Evolutionary conservation across 2,888 invertebrate species (phyloP).

Genomic region (Synanthedon vespiformis): DNA sequence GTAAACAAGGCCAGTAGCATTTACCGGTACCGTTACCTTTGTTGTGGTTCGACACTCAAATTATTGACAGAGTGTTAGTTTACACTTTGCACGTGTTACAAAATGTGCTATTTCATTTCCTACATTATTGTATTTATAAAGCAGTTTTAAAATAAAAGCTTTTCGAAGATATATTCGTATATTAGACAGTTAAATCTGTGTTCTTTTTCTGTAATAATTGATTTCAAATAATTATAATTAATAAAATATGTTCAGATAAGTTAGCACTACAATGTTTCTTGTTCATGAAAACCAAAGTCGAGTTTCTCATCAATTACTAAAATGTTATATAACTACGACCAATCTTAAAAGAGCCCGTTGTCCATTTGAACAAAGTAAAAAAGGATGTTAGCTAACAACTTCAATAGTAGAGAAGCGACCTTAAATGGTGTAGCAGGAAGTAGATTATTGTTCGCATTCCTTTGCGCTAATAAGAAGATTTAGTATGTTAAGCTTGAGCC

Average conservation of each 20-base stretch:
- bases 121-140: too few species aligned
- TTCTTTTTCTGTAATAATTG: too few species aligned
- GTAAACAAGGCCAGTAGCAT: not conserved
- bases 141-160: too few species aligned
- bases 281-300: not conserved
- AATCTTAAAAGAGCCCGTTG: not conserved
- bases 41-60: not conserved
- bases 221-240: too few species aligned
- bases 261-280: too few species aligned
- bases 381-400: conserved; percentile 13
- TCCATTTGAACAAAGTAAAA: conserved; percentile 4
- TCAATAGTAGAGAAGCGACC: conserved; percentile 14
- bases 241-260: too few species aligned
- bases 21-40: not conserved
- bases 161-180: too few species aligned
- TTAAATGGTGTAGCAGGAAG: conserved; percentile 33
- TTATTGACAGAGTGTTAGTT: not conserved
- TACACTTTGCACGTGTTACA: too few species aligned
- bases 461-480: conserved; percentile 21
- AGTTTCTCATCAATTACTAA: not conserved
- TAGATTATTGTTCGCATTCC: conserved; percentile 46
- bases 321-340: not conserved
- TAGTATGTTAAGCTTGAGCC: too few species aligned
- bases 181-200: too few species aligned
- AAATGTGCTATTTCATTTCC: too few species aligned